phyloP scores from a whole-genome alignment of 2,113 vertebrate species.

The Halcyon senegalensis region DNA sequence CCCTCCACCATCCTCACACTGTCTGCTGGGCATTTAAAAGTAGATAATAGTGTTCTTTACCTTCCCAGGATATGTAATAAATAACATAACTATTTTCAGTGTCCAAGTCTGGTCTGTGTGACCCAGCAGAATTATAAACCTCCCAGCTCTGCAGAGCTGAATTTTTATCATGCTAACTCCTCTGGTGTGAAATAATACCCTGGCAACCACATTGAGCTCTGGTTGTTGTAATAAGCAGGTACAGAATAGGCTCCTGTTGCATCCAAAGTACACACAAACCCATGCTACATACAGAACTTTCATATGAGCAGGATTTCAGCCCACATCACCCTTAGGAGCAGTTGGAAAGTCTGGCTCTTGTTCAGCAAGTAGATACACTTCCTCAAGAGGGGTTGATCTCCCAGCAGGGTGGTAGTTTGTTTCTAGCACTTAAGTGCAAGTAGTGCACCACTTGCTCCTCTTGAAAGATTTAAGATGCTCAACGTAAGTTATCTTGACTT shows the following conservation, averaged over 20 bases:
- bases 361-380: neutral
- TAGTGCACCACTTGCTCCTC: neutral
- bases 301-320: neutral
- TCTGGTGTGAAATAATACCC: neutral
- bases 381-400: neutral
- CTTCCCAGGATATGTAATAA: neutral
- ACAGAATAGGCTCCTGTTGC: neutral
- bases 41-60: neutral
- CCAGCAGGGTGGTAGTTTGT: neutral
- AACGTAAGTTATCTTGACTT: neutral
- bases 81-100: neutral
- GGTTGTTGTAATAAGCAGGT: neutral
- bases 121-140: neutral
- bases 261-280: neutral
- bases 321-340: neutral
- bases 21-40: neutral
- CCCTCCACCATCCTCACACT: neutral
- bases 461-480: slow-evolving; percentile 8
- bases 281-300: neutral
- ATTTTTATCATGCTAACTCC: neutral
- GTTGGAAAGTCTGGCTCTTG: neutral
- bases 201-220: accelerated
- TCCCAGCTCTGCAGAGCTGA: neutral
- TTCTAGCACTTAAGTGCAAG: neutral
- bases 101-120: neutral